These are phyloP conservation scores for Pogonus chalceus DNA, from an alignment of 1,140 invertebrate genomes.

Conservation along the genomic window DNA sequence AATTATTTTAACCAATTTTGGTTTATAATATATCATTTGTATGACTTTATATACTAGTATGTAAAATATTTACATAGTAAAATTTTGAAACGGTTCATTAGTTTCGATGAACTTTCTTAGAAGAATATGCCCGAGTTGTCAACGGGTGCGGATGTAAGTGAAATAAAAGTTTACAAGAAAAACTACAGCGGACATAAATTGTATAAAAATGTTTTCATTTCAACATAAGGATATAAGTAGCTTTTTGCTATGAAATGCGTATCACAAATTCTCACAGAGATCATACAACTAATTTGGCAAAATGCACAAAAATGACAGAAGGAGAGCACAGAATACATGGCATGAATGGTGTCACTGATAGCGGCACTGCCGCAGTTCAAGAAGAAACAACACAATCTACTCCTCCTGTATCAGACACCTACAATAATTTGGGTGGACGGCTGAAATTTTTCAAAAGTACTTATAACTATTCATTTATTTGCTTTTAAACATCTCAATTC, in stretches of 20 bases:
- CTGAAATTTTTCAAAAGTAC: conserved; percentile 52
- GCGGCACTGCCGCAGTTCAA: conserved; percentile 18
- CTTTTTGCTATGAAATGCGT: conserved; percentile 29
- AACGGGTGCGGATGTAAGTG: conserved; percentile 1
- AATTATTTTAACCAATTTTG: no score
- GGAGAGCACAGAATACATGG: conserved; percentile 51
- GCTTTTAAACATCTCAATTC: background rate
- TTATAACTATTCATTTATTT: conserved; percentile 15
- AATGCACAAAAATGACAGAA: conserved; percentile 56
- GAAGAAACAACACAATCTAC: conserved; percentile 12
- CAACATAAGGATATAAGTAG: background rate
- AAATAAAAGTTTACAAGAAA: background rate
- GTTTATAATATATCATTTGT: no score
- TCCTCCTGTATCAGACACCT: conserved; percentile 19
- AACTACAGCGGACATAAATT: no score
- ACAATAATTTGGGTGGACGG: conserved; percentile 39
- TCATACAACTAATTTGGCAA: conserved; percentile 37
- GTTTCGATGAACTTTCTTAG: background rate
- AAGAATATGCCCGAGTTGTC: background rate
- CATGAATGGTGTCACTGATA: conserved; percentile 50
- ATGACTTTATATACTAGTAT: no score
- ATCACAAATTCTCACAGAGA: conserved; percentile 24
- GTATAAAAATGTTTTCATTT: background rate
- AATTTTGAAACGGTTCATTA: conserved; percentile 2
- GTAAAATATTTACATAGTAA: background rate